Conservation (phyloP, 2,113 vertebrate genomes). For the Clarias batrachus region DNA sequence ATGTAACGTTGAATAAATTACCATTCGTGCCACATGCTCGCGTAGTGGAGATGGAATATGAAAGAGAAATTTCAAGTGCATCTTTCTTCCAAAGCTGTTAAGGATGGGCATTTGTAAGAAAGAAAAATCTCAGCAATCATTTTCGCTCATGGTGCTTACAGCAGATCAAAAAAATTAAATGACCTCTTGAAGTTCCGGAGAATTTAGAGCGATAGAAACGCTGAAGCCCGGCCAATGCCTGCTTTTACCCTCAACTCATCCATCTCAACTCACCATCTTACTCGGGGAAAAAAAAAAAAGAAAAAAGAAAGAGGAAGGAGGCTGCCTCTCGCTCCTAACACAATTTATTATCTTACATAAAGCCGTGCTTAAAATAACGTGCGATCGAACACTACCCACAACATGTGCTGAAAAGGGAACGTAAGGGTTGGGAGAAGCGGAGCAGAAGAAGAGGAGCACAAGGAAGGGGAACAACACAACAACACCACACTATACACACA, state of each 20-base stretch:
- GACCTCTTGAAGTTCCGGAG: constrained; percentile 7
- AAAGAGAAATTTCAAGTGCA: constrained; percentile 5
- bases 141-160: neutral
- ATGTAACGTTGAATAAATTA: constrained; percentile 22
- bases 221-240: neutral
- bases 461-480: neutral
- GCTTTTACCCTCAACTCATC: neutral
- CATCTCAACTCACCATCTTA: neutral
- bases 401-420: neutral
- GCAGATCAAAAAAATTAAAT: neutral
- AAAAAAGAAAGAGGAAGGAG: no score
- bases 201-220: neutral
- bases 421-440: neutral
- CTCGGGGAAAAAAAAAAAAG: neutral
- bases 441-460: neutral
- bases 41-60: neutral
- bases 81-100: neutral
- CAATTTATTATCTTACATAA: constrained; percentile 36
- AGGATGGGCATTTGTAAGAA: neutral
- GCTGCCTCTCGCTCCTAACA: neutral
- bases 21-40: neutral
- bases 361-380: constrained; percentile 41
- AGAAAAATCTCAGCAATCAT: neutral
- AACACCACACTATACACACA: neutral
- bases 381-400: constrained; percentile 23